Evolutionary conservation across 92 coral and sea anemone genomes (phyloP).

Genomic region (Epizoanthus stellaris): DNA sequence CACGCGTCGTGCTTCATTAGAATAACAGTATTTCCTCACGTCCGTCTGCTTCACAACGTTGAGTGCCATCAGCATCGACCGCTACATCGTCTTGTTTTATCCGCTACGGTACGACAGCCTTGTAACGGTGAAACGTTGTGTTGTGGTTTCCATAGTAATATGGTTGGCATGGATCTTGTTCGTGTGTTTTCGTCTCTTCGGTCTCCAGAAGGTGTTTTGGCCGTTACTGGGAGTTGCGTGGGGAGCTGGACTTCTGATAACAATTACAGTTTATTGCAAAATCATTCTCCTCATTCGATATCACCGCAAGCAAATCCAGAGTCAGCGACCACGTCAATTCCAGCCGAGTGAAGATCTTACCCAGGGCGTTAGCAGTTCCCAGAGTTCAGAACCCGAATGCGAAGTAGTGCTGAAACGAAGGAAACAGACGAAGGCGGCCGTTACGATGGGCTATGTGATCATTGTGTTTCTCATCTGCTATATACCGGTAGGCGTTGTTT

Average conservation of each 20-base stretch:
- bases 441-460: neutral
- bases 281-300: neutral
- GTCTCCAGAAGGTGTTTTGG: slow-evolving; percentile 9
- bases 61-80: neutral
- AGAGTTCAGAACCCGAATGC: neutral
- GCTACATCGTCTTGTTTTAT: slow-evolving; percentile 5
- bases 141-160: neutral
- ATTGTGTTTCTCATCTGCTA: neutral
- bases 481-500: neutral
- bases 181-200: neutral
- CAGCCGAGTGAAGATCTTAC: too few species aligned
- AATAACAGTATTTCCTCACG: slow-evolving; percentile 7
- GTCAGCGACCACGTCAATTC: neutral
- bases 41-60: neutral
- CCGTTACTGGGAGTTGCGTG: neutral
- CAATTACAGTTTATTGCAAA: neutral
- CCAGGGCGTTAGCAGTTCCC: neutral
- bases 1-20: neutral
- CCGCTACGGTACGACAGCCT: slow-evolving; percentile 2
- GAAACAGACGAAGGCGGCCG: neutral
- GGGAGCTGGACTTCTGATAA: neutral
- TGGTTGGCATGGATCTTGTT: neutral
- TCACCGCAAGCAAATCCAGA: slow-evolving; percentile 4
- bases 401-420: neutral
- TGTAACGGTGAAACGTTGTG: neutral